phyloP scores from a whole-genome alignment of 2,888 invertebrate species.

The Theretra japonica region DNA sequence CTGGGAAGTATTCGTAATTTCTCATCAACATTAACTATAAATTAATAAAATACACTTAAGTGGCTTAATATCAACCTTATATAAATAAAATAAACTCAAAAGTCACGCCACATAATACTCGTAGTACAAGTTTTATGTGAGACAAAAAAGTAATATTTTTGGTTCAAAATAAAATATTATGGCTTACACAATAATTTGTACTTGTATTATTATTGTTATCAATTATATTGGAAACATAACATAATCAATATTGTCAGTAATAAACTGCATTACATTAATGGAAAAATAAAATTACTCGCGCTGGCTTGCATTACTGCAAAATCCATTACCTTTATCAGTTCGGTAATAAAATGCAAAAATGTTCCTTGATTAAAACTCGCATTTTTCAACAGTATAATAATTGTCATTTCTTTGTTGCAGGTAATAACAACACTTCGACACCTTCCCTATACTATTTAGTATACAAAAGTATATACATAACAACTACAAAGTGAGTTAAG shows the following conservation, averaged over 20 bases:
- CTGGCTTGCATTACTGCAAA: not conserved
- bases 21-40: no score
- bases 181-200: not conserved
- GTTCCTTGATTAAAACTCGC: not conserved
- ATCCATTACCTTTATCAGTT: not conserved
- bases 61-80: no score
- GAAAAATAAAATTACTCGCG: not conserved
- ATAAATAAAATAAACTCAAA: no score
- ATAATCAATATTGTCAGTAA: not conserved
- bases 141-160: no score
- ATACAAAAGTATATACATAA: not conserved
- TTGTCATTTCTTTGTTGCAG: slow-evolving; percentile 27
- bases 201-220: not conserved
- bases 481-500: slow-evolving; percentile 18
- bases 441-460: no score
- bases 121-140: no score
- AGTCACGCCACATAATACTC: no score
- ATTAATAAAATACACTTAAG: no score
- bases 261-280: not conserved
- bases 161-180: not conserved
- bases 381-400: slow-evolving; percentile 1
- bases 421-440: slow-evolving; percentile 6
- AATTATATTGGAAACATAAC: not conserved
- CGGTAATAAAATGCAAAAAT: not conserved
- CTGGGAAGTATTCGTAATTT: no score